These are phyloP conservation scores for Donacobius atricapilla DNA, from an alignment of 2,113 vertebrate genomes.

Conservation along the genomic window DNA sequence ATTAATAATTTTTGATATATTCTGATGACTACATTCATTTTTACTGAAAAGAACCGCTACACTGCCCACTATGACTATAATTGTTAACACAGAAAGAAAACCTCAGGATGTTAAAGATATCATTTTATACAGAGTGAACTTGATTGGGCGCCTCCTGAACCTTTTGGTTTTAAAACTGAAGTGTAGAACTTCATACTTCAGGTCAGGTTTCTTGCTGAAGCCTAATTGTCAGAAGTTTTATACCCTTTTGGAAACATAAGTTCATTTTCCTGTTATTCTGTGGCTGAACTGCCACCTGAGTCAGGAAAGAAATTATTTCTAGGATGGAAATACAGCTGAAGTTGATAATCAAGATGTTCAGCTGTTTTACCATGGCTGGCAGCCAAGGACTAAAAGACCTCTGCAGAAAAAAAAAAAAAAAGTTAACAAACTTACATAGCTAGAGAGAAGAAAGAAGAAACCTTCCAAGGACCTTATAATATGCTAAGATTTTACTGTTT, in stretches of 20 bases:
- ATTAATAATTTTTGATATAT: neutral
- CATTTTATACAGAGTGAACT: neutral
- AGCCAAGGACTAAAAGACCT: conserved; percentile 8
- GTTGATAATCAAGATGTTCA: conserved; percentile 40
- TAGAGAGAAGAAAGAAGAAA: neutral
- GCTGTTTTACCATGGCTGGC: neutral
- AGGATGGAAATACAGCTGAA: conserved; percentile 46
- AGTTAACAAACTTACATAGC: neutral
- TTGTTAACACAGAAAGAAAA: neutral
- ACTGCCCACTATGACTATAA: neutral
- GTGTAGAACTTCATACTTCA: neutral
- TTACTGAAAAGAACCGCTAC: neutral
- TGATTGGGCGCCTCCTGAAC: neutral
- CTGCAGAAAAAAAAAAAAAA: neutral
- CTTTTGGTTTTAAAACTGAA: neutral
- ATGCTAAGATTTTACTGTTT: neutral
- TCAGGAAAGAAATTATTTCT: conserved; percentile 42
- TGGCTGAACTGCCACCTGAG: neutral
- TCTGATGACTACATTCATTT: neutral
- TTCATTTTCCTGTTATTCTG: conserved; percentile 40
- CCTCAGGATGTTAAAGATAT: neutral
- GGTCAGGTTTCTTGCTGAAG: neutral
- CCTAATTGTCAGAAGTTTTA: neutral
- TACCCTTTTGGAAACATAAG: neutral
- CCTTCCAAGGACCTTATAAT: neutral